Conservation (phyloP, 92 coral and sea anemone genomes). For the Virgularia gustaviana region DNA sequence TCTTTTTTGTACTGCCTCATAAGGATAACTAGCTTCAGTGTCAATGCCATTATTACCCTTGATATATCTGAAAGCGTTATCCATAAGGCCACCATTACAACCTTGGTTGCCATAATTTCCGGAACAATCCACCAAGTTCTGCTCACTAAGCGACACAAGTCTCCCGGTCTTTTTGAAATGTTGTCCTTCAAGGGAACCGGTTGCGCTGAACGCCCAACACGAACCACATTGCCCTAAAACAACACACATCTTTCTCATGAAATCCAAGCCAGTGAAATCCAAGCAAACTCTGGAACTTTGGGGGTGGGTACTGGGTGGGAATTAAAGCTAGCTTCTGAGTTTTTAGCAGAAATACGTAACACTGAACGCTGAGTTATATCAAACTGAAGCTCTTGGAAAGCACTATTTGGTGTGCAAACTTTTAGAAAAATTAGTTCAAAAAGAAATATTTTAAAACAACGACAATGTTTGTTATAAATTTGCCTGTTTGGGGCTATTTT, state of each 20-base stretch:
- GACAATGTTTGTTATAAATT: no score
- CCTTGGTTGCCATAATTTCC: constrained; percentile 50
- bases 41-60: constrained; percentile 76
- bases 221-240: constrained; percentile 62
- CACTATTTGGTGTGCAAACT: no score
- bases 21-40: constrained; percentile 75
- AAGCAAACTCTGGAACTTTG: no score
- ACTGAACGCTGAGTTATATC: no score
- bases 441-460: no score
- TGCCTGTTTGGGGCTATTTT: no score
- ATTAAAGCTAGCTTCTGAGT: no score
- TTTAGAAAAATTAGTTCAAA: no score
- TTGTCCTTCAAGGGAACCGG: constrained; percentile 87
- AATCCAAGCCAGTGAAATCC: background rate
- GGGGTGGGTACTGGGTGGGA: no score
- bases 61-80: constrained; percentile 69
- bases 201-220: constrained; percentile 84
- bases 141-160: constrained; percentile 82
- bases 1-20: constrained; percentile 37
- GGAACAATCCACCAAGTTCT: constrained; percentile 80
- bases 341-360: no score
- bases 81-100: constrained; percentile 60
- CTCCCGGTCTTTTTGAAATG: constrained; percentile 80
- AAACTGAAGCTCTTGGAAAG: no score
- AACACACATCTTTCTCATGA: background rate